phyloP scores from a whole-genome alignment of 2,797 vertebrate species.

The Micrastur ruficollis region DNA sequence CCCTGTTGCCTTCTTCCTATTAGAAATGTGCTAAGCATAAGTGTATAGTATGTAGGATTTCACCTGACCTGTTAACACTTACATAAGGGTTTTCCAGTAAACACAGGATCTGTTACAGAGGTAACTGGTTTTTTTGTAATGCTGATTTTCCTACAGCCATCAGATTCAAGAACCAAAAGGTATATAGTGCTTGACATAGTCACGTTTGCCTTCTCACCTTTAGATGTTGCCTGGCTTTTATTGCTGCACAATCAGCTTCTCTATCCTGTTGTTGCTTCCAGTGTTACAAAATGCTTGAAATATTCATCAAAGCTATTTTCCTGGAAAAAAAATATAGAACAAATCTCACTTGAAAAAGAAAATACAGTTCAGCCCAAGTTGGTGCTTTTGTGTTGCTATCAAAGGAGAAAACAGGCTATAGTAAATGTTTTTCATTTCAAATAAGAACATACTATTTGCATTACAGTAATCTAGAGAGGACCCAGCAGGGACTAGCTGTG shows the following conservation, averaged over 20 bases:
- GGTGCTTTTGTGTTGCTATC: background rate
- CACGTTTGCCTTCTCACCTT: conserved; percentile 29
- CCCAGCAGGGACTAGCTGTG: background rate
- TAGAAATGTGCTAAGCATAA: background rate
- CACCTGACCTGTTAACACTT: background rate
- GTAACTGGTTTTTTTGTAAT: background rate
- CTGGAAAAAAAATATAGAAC: background rate
- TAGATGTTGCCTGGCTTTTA: background rate
- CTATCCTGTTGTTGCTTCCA: background rate
- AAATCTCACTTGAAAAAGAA: background rate
- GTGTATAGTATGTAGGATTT: background rate
- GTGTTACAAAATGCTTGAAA: background rate
- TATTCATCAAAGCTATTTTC: conserved; percentile 35
- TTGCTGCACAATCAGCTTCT: conserved; percentile 5
- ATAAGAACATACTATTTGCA: background rate
- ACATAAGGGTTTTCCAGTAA: conserved; percentile 7
- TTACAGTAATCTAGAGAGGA: background rate
- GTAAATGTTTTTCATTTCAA: background rate
- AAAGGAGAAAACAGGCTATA: background rate
- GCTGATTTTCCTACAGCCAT: background rate
- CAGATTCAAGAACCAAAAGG: conserved; percentile 27
- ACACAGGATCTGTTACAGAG: background rate
- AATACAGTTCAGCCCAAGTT: background rate
- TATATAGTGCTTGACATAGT: conserved; percentile 11
- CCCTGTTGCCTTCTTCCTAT: background rate